Evolutionary conservation across 2,797 vertebrate species (phyloP), one percentile per base, ranked within the genome.

Genomic region (Acanthurus leucopareius): DNA sequence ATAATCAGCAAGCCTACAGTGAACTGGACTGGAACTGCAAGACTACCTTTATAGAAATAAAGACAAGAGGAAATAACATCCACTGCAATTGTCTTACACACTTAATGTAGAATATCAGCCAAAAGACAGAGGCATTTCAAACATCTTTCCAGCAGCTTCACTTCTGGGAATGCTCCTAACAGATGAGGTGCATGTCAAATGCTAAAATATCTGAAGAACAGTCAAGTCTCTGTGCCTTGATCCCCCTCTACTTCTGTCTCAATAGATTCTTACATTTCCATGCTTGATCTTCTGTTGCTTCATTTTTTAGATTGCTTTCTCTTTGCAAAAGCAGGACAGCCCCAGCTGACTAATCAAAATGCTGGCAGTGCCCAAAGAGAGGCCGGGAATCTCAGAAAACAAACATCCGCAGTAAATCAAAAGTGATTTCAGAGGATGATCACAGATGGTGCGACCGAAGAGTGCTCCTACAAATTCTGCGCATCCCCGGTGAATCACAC

Each of bases 381-480:
- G 73, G 57, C 45, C 20, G 14, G 52, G 81, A 69, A 77, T 84
- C 84, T 83, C 58, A 73, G 63, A 80, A 87, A 89, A 86, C 82
- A 89, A 92, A 92, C 86, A 89, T 70, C 81, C 65, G 56, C 85
- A 87, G 74, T 87, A 86, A 87, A 91, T 89, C 80, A 85, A 75
- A 86, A 88, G 82, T 84, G 84, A 90, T 93, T 92, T 92, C 79
- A 63, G 77, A 86, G 72, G 90, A 89, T 77, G 84, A 92, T 92
- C 86, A 71, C 94, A 94, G 93, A 93, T 93, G 92, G 93, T 84
- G 79, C 52, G 51, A 83, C 71, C 48, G 20, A 72, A 73, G 65
- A 87, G 81, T 5, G 78, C 84, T 84, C 66, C 73, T 77, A 75
- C 80, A 87, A 84, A 80, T 76, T 76, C 77, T 60, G 58, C 1